Conservation (phyloP, 2,797 vertebrate species). For the Sebastes hopkinsi region DNA sequence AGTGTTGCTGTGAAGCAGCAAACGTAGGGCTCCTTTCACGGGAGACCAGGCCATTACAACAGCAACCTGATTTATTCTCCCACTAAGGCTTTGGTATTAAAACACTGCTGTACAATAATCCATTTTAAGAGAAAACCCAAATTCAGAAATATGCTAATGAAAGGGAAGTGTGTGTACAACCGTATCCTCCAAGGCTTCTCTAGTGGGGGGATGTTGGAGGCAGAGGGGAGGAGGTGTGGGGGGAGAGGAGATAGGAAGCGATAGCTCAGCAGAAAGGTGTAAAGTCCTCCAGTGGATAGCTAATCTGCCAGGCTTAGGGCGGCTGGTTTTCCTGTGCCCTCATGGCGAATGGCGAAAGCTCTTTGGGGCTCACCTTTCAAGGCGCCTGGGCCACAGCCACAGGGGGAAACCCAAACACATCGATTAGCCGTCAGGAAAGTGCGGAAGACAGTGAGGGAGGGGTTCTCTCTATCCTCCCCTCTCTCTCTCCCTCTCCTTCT, state of each 20-base stretch:
- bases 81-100: constrained; percentile 61
- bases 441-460: background rate
- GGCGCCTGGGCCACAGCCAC: constrained; percentile 44
- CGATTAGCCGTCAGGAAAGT: constrained; percentile 54
- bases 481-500: constrained; percentile 1
- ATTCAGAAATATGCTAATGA: constrained; percentile 66
- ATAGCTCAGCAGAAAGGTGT: constrained; percentile 73
- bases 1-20: constrained; percentile 33
- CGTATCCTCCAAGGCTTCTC: constrained; percentile 38
- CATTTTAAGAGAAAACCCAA: constrained; percentile 55
- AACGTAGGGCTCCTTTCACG: constrained; percentile 29
- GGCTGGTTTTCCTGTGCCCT: constrained; percentile 37
- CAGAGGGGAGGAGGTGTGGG: constrained; percentile 18
- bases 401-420: constrained; percentile 68
- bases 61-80: constrained; percentile 50
- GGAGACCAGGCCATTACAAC: constrained; percentile 31
- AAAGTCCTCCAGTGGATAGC: constrained; percentile 59
- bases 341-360: constrained; percentile 32
- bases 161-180: constrained; percentile 36
- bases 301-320: constrained; percentile 70
- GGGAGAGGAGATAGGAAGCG: constrained; percentile 53
- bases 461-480: background rate
- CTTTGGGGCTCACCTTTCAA: constrained; percentile 46
- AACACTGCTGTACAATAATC: constrained; percentile 57
- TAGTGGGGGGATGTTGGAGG: constrained; percentile 36